Evolutionary conservation across 2,888 invertebrate genomes (phyloP), one percentile per base, ranked within the genome.

Genomic region (Branchellion lobata): DNA sequence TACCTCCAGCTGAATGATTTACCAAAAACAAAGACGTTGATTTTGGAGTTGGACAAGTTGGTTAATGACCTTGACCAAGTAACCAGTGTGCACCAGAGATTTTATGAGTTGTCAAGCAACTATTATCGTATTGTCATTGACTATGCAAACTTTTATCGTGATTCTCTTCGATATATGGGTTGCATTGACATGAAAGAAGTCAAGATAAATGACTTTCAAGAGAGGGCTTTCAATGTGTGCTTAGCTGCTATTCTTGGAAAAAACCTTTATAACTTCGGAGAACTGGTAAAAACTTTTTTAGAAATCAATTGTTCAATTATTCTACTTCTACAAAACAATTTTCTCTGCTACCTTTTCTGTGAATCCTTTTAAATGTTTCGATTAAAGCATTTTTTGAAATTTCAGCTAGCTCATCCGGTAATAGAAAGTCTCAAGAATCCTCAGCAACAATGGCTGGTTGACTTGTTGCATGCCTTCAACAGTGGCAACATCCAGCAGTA

Each of bases 251-350:
- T 99, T 33, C 89, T 98, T 0, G 98, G 87, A 53, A 85, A 87
- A 61, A 94, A 93, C 31, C 94, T 99, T 29, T 99, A 97, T 87
- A 99, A 99, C 87, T 92, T 99, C 84, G 98, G 96, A 0, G 99
- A 99, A 88, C 89, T 99, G 88, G 92, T 93, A n/a, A n/a, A n/a
- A n/a, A n/a, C n/a, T n/a, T n/a, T n/a, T n/a, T n/a, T n/a, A n/a
- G n/a, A n/a, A n/a, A n/a, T n/a, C n/a, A n/a, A n/a, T n/a, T n/a
- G n/a, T n/a, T n/a, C n/a, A n/a, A n/a, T n/a, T n/a, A n/a, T n/a
- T n/a, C n/a, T n/a, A n/a, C n/a, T n/a, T n/a, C n/a, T n/a, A n/a
- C n/a, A n/a, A n/a, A n/a, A n/a, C n/a, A n/a, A n/a, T n/a, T n/a
- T n/a, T n/a, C n/a, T n/a, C n/a, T n/a, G n/a, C n/a, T n/a, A n/a